Percentiles rank a stretch among this genome's conserved stretches.
phyloP scores from a whole-genome alignment of 1,140 invertebrate species.

The Bilobella aurantiaca region DNA sequence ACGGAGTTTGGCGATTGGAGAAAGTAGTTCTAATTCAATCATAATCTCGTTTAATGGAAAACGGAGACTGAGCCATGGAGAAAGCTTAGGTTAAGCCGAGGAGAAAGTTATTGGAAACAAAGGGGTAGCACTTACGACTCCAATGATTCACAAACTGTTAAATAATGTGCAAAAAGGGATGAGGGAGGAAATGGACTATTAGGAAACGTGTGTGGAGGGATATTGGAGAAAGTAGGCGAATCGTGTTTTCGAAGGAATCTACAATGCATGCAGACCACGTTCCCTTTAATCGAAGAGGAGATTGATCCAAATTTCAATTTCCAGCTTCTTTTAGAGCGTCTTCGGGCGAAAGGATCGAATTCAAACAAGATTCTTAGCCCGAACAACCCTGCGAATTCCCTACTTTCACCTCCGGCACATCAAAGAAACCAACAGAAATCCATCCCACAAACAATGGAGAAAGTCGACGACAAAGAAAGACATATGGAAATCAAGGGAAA shows the following conservation, averaged over 20 bases:
- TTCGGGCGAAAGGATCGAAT: conserved; percentile 21
- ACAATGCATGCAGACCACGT: conserved; percentile 18
- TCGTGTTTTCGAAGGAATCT: neutral
- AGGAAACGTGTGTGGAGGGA: neutral
- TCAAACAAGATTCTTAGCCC: conserved; percentile 4
- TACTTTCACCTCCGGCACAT: neutral
- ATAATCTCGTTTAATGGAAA: conserved; percentile 8
- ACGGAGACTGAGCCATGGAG: neutral
- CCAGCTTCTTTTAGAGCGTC: conserved; percentile 15
- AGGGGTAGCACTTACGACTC: neutral
- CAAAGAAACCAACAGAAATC: neutral
- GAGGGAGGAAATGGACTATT: neutral
- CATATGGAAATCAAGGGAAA: neutral
- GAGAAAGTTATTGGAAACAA: conserved; percentile 5
- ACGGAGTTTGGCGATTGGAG: neutral
- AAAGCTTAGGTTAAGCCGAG: neutral
- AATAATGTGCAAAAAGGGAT: conserved; percentile 1
- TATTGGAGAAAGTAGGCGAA: neutral
- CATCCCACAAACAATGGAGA: neutral
- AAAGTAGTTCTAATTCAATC: conserved; percentile 2
- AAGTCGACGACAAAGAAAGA: neutral
- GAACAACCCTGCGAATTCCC: neutral
- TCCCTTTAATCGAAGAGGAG: conserved; percentile 19
- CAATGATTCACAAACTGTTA: conserved; percentile 1
- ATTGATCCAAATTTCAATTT: conserved; percentile 28